Base-by-base conservation (phyloP, 1,140 invertebrate genomes). In the Epicauta chinensis region DNA sequence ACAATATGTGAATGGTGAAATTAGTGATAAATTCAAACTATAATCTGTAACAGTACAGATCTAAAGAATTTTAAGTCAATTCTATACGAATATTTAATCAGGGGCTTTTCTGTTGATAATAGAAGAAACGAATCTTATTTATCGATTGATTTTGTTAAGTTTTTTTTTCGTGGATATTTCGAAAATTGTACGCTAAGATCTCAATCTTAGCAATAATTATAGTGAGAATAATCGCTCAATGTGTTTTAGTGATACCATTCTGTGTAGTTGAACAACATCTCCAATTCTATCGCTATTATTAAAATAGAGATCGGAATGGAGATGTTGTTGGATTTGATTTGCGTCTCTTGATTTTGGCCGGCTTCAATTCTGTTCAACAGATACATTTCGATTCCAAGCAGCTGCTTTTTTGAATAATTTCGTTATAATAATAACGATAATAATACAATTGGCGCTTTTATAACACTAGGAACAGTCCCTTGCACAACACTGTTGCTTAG, bases 171-270 rank as follows among this genome's bases (percentile, higher is more conserved):
- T 23, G 23, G 23, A 23, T 0, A 23, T 5, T 23, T 23, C 23
- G 23, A 23, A 47, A 34, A 53, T 53, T 53, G 51, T 53, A 53
- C 51, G 56, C 56, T 58, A 51, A 55, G 56, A 39, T 35, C 29
- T 39, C 1, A 7, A 7, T 23, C 56, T 58, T 58, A 58, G 56
- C 53, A 30, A 58, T 44, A 32, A 55, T 11, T 46, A 55, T 61
- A 61, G 60, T 59, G 60, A 61, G 57, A 56, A 50, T n/a, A 58
- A 36, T 53, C 53, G 56, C 60, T 61, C 60, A 61, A 61, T 61
- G 53, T 58, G 41, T 55, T 41, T 54, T 58, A 54, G 56, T 53
- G 51, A 58, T 50, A 58, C 39, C 23, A 32, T 41, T 55, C 16
- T 46, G 16, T n/a, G n/a, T n/a, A n/a, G n/a, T n/a, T 42, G 46